Conservation (phyloP, 2,888 invertebrate genomes). For the Ormyrus nitidulus region DNA sequence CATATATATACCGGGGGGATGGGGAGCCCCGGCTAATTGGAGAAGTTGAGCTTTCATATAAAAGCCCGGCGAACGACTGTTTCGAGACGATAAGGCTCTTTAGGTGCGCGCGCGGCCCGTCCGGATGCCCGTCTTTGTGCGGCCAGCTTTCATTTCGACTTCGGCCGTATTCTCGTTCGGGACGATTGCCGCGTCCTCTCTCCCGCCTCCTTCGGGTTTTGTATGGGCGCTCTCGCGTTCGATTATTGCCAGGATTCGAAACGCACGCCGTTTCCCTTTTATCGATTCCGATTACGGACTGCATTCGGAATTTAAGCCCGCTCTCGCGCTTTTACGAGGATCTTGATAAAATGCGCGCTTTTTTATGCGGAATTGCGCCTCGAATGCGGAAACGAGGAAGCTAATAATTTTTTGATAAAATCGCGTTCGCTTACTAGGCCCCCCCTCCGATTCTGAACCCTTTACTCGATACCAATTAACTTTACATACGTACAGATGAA, state of each 20-base stretch:
- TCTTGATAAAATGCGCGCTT: too few species aligned
- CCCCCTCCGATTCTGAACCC: too few species aligned
- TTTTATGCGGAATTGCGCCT: too few species aligned
- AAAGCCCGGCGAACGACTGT: slow-evolving; percentile 57
- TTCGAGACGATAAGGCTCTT: slow-evolving; percentile 56
- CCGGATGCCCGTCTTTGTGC: slow-evolving; percentile 3
- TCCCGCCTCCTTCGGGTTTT: neutral
- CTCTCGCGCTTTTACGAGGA: too few species aligned
- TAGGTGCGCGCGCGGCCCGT: neutral
- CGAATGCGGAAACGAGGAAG: too few species aligned
- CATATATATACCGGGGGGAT: neutral
- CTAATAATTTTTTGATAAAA: too few species aligned
- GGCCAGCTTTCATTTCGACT: slow-evolving; percentile 24
- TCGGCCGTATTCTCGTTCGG: neutral
- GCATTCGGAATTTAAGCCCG: neutral
- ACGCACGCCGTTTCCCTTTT: neutral
- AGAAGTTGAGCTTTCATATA: slow-evolving; percentile 55
- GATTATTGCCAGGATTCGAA: slow-evolving; percentile 26
- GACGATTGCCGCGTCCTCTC: neutral
- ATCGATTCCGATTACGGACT: neutral
- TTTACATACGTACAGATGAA: too few species aligned
- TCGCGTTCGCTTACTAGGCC: too few species aligned
- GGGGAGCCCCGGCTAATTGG: slow-evolving; percentile 52
- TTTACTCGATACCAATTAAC: too few species aligned
- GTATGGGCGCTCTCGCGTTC: neutral